Conservation (phyloP, 2,888 invertebrate genomes). For the Catocala nupta region DNA sequence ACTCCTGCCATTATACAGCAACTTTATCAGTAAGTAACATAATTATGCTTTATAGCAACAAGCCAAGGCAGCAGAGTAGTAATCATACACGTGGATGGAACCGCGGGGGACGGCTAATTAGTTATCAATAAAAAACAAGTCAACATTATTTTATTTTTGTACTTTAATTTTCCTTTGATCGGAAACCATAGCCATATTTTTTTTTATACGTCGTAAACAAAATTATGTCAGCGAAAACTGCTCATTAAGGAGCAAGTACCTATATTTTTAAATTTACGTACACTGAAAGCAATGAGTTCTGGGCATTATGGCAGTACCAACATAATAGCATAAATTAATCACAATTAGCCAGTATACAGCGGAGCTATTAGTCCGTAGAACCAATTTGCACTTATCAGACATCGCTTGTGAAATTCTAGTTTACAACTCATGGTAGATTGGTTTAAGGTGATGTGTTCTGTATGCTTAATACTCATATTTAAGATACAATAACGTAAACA, state of each 20-base stretch:
- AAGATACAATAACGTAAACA: too few relatives aligned
- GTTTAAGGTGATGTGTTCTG: neutral
- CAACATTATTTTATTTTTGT: too few relatives aligned
- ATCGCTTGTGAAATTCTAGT: slow-evolving; percentile 12
- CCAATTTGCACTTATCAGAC: slow-evolving; percentile 51
- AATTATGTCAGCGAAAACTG: slow-evolving; percentile 20
- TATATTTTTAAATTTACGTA: slow-evolving; percentile 36
- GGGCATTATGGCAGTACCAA: slow-evolving; percentile 38
- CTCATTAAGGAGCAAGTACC: slow-evolving; percentile 16
- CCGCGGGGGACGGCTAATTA: too few relatives aligned
- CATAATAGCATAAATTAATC: slow-evolving; percentile 37
- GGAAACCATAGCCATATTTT: too few relatives aligned
- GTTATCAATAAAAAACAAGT: too few relatives aligned
- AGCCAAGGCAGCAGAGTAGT: too few relatives aligned
- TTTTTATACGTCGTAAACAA: neutral
- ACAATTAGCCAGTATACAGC: slow-evolving; percentile 31
- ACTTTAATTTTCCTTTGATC: too few relatives aligned
- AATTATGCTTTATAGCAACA: too few relatives aligned
- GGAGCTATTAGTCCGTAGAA: slow-evolving; percentile 36
- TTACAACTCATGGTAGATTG: slow-evolving; percentile 8
- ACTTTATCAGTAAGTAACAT: too few relatives aligned
- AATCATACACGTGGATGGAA: too few relatives aligned
- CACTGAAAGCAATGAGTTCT: slow-evolving; percentile 14
- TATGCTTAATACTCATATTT: neutral
- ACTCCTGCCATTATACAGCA: too few relatives aligned